Evolutionary conservation across 2,888 invertebrate genomes (phyloP).

Genomic region (Selenia dentaria): DNA sequence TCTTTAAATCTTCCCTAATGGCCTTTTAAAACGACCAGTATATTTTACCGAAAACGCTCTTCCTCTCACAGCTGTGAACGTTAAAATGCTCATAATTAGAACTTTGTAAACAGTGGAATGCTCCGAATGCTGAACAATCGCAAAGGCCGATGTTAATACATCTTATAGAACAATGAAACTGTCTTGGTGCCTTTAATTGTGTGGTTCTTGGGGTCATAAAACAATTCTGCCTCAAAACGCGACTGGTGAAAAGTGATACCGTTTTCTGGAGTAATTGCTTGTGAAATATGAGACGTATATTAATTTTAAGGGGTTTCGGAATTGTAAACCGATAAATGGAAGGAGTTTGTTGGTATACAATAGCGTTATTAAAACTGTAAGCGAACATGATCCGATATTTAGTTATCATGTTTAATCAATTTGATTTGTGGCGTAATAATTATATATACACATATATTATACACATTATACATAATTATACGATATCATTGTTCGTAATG

Average conservation of each 20-base stretch:
- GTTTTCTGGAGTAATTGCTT: constrained; percentile 20
- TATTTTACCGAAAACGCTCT: constrained; percentile 57
- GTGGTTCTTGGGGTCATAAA: constrained; percentile 25
- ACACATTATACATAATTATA: no score
- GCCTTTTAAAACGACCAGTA: constrained; percentile 73
- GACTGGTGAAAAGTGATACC: constrained; percentile 20
- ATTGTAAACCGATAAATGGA: not conserved
- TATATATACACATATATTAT: no score
- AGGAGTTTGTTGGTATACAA: not conserved
- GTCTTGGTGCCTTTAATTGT: constrained; percentile 30
- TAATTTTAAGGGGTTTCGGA: constrained; percentile 24
- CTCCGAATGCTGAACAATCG: constrained; percentile 30
- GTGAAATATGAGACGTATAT: constrained; percentile 17
- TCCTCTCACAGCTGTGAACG: constrained; percentile 49
- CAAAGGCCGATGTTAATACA: constrained; percentile 32
- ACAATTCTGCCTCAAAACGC: constrained; percentile 16
- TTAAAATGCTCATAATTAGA: constrained; percentile 61
- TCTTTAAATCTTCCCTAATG: constrained; percentile 77
- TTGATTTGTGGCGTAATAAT: no score
- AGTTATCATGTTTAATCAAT: no score
- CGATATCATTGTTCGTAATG: no score
- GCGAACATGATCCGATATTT: no score
- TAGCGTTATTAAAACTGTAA: no score
- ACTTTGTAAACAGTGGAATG: constrained; percentile 42
- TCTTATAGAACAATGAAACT: constrained; percentile 34